These are phyloP conservation scores for Aviceda subcristata DNA, from an alignment of 2,113 vertebrate species.

Conservation along the genomic window DNA sequence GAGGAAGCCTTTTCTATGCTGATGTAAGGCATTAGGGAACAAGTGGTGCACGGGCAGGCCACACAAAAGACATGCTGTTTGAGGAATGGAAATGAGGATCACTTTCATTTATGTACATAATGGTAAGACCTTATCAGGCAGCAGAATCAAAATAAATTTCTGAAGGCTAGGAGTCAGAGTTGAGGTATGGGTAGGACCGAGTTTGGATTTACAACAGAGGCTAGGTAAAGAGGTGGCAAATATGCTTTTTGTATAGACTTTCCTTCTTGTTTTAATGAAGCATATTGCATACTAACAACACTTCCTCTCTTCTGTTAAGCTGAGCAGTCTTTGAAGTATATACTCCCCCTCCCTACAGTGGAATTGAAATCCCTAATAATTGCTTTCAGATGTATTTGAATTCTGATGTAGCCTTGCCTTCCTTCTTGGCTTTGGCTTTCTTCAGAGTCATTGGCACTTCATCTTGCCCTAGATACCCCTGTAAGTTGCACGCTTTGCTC, in stretches of 20 bases:
- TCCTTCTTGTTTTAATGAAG: neutral
- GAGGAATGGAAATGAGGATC: neutral
- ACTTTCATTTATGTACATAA: neutral
- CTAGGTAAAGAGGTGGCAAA: neutral
- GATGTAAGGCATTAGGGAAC: neutral
- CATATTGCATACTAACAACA: rapidly evolving
- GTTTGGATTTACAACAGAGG: neutral
- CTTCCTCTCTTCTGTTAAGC: neutral
- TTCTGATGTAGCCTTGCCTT: neutral
- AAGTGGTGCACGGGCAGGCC: neutral
- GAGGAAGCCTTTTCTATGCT: neutral
- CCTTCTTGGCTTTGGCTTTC: neutral
- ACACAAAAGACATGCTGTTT: neutral
- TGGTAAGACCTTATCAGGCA: neutral
- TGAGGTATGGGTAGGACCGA: neutral
- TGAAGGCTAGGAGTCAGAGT: neutral
- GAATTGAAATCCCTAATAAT: neutral
- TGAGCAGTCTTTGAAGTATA: neutral
- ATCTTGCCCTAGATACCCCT: neutral
- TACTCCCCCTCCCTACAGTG: neutral
- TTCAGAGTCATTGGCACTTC: neutral
- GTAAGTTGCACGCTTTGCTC: neutral
- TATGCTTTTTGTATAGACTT: neutral
- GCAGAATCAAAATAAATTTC: neutral
- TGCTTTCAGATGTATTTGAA: neutral